Evolutionary conservation across 1,140 invertebrate genomes (phyloP).

Genomic region (Hypothenemus hampei): DNA sequence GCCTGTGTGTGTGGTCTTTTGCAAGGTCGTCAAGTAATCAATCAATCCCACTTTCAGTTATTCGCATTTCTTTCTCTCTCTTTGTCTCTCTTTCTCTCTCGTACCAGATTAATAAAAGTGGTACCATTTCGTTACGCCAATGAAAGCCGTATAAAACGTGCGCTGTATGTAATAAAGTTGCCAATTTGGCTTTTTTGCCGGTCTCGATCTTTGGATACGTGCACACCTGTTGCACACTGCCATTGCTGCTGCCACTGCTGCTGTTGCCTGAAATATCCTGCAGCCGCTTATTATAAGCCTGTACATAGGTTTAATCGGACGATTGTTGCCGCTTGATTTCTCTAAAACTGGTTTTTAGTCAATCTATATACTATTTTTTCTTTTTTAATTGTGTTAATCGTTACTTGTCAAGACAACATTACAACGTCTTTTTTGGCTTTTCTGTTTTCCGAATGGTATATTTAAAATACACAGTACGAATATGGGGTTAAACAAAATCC

Average conservation of each 20-base stretch:
- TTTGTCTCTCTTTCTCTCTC: no score
- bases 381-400: no score
- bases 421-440: no score
- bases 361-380: no score
- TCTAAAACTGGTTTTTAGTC: conserved; percentile 16
- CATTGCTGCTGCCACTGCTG: conserved; percentile 5
- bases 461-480: no score
- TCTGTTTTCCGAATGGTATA: no score
- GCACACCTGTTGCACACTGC: conserved; percentile 17
- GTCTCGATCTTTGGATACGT: conserved; percentile 15
- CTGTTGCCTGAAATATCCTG: conserved; percentile 13
- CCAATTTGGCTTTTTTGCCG: conserved; percentile 16
- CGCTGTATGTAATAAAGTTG: conserved; percentile 15
- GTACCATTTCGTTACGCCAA: conserved; percentile 2
- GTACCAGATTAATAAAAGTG: no score
- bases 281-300: conserved; percentile 6
- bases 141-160: conserved; percentile 17
- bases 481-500: no score
- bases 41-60: no score
- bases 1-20: background rate
- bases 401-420: no score
- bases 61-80: no score
- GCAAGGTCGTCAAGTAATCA: background rate
- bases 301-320: conserved; percentile 16
- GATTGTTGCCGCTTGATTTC: conserved; percentile 14